These are phyloP conservation scores for Standfussiana lucernea DNA, from an alignment of 2,888 invertebrate genomes.

Conservation along the genomic window DNA sequence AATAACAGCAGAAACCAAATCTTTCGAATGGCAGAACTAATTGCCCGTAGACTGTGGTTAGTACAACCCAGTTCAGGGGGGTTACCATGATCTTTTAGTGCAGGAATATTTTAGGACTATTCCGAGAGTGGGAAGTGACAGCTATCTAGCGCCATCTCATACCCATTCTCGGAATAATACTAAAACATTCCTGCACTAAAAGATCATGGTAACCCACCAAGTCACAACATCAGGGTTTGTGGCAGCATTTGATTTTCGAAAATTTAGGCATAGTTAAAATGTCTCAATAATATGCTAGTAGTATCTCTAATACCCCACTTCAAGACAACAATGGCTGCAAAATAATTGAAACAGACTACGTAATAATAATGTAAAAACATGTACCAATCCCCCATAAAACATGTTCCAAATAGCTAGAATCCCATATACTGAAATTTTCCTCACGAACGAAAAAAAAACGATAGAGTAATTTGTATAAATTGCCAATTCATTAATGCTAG, in stretches of 20 bases:
- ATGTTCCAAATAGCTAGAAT: constrained; percentile 21
- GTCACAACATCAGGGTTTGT: background rate
- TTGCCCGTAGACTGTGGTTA: too few species aligned
- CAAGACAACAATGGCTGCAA: background rate
- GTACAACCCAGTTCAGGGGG: background rate
- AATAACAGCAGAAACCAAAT: background rate
- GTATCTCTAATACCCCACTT: background rate
- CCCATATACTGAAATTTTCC: constrained; percentile 10
- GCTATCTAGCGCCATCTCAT: too few species aligned
- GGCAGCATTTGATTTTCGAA: background rate
- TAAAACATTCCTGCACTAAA: too few species aligned
- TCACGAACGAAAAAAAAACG: constrained; percentile 41
- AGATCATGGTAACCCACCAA: too few species aligned
- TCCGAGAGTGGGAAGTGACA: too few species aligned
- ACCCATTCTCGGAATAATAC: too few species aligned
- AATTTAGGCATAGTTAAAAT: background rate
- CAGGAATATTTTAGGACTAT: too few species aligned
- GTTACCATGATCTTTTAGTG: too few species aligned
- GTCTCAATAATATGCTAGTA: background rate
- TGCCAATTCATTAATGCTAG: constrained; percentile 66
- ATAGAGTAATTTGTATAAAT: constrained; percentile 69
- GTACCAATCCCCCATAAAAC: constrained; percentile 1
- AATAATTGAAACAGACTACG: background rate
- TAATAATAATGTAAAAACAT: background rate
- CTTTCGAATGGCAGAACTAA: background rate